Base-by-base conservation (phyloP, 2,888 invertebrate species). In the Drosophila robusta region DNA sequence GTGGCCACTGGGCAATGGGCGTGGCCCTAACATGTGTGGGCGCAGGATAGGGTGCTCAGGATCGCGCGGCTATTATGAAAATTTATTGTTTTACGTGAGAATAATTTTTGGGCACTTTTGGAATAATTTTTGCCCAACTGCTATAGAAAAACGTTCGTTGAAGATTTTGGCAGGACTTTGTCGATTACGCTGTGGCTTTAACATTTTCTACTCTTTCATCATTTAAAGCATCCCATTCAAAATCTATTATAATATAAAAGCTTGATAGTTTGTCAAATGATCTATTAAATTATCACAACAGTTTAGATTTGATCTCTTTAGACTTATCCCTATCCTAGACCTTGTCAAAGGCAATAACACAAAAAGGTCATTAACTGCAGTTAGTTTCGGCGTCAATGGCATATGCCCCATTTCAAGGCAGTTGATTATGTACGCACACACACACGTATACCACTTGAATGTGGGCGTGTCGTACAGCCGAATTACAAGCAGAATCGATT, bases 401-500 rank as follows among this genome's bases (percentile, higher is more conserved):
- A 46, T 26, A 51, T 39, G 26, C 42, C 16, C 24, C 36, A 52
- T n/a, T 34, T 47, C 26, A 34, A 45, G 34, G 14, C 56, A 46
- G 34, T 68, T 18, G 47, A 55, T 22, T 55, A 47, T 39, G 38
- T 38, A 38, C 38, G 46, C 32, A 18, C 34, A 39, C 39, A 56
- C 22, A 38, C 16, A 52, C 14, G 45, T 39, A 38, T 16, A 39
- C 42, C 57, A 56, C 29, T 70, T 6, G 65, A 38, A 34, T 73
- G 62, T 65, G 75, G 69, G 71, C 54, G 66, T 69, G 60, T 45
- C 50, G 24, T 12, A 54, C 61, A 46, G 65, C 55, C 64, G 11
- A 58, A 66, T 64, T 55, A 70, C 80, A 86, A 77, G 78, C 87
- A 83, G 75, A 87, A 77, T 83, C 85, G 87, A 87, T 83, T 83